phyloP scores from a whole-genome alignment of 2,888 invertebrate genomes.

The Neoitamus cyanurus region DNA sequence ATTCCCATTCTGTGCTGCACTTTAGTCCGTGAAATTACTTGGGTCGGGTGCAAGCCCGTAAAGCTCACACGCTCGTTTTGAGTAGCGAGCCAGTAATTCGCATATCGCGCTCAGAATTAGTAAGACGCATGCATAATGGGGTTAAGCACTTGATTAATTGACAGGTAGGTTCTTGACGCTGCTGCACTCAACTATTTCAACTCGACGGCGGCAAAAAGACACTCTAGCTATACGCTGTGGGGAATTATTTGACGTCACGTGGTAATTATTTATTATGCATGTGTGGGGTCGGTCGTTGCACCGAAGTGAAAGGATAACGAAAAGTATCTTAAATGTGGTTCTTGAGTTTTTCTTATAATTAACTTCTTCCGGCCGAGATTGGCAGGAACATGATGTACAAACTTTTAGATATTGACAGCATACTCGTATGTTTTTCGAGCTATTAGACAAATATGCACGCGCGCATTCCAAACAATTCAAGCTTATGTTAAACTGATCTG shows the following conservation, averaged over 20 bases:
- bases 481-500: background rate
- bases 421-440: background rate
- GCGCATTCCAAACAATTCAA: background rate
- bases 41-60: background rate
- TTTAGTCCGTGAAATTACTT: background rate
- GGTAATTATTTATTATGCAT: background rate
- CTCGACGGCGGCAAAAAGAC: background rate
- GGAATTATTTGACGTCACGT: background rate
- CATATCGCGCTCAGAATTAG: background rate
- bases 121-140: background rate
- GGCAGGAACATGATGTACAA: background rate
- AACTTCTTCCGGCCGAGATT: background rate
- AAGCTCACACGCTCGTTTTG: background rate
- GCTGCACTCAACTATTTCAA: background rate
- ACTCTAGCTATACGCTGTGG: background rate
- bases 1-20: background rate
- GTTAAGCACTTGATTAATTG: constrained; percentile 15
- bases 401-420: background rate
- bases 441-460: background rate
- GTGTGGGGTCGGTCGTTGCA: background rate
- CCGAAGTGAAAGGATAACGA: background rate
- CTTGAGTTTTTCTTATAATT: background rate
- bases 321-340: background rate
- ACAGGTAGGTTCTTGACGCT: background rate
- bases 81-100: background rate